Evolutionary conservation across 53 echinoderm and acorn worm genomes (phyloP).

Genomic region (Luidia sarsii): DNA sequence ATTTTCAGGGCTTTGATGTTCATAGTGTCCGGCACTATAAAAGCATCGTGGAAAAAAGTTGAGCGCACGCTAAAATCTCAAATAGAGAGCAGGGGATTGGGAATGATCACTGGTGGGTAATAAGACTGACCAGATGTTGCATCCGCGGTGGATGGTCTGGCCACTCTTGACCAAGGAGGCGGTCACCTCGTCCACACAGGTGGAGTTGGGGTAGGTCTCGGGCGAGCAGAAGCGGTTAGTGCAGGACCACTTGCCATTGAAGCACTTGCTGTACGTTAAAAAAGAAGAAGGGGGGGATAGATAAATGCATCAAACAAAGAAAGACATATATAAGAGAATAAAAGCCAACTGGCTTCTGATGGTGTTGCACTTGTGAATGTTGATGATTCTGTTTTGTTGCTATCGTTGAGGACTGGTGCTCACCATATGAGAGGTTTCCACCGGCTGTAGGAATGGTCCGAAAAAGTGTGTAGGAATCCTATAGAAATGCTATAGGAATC

Average conservation of each 20-base stretch:
- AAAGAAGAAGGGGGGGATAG: neutral
- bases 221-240: constrained; percentile 60
- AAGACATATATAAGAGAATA: neutral
- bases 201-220: constrained; percentile 47
- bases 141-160: constrained; percentile 55
- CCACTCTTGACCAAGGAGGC: constrained; percentile 47
- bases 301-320: neutral
- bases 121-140: constrained; percentile 70
- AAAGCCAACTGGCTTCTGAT: neutral
- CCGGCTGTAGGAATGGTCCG: too few species aligned
- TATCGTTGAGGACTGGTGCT: too few species aligned
- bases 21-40: too few species aligned
- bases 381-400: too few species aligned
- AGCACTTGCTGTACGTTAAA: constrained; percentile 46
- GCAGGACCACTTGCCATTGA: constrained; percentile 52
- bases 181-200: constrained; percentile 57
- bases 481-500: too few species aligned
- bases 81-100: too few species aligned
- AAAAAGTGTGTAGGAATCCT: too few species aligned
- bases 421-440: too few species aligned
- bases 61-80: too few species aligned
- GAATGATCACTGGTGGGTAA: too few species aligned
- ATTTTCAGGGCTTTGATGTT: too few species aligned
- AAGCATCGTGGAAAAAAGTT: too few species aligned
- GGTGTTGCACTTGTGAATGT: neutral